These are phyloP conservation scores for Pygoscelis antarcticus DNA, from an alignment of 2,113 vertebrate genomes.

Conservation along the genomic window DNA sequence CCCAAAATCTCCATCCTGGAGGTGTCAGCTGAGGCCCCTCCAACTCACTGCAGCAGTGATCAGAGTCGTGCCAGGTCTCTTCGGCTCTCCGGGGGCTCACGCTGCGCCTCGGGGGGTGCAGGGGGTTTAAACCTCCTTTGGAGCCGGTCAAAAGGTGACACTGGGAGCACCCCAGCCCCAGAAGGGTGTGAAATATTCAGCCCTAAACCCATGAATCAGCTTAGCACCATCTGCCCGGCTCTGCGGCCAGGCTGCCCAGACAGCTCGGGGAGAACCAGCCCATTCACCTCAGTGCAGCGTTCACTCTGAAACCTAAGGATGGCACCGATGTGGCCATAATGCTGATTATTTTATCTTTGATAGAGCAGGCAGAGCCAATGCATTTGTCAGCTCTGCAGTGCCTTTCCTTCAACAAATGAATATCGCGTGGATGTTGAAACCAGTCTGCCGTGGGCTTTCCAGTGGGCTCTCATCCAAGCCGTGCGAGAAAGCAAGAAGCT, in stretches of 20 bases:
- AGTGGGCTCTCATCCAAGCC: accelerated
- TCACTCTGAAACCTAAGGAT: not conserved
- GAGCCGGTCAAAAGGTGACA: accelerated
- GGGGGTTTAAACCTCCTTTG: not conserved
- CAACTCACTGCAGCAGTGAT: not conserved
- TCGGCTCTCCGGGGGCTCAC: accelerated
- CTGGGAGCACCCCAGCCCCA: not conserved
- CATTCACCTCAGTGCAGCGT: accelerated
- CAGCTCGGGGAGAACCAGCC: not conserved
- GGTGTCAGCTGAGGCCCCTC: not conserved
- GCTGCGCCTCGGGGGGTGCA: accelerated
- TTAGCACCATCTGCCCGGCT: not conserved
- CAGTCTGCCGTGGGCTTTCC: not conserved
- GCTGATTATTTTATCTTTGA: not conserved
- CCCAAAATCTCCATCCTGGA: not conserved
- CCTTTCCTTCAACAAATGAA: not conserved
- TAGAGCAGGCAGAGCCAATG: not conserved
- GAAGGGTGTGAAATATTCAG: not conserved
- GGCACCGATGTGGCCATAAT: not conserved
- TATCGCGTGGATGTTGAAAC: accelerated
- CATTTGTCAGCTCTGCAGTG: not conserved
- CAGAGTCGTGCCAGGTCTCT: accelerated
- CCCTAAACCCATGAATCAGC: not conserved
- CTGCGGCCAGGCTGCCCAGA: not conserved
- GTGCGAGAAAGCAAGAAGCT: not conserved